Conservation (phyloP, 2,888 invertebrate species). For the Eristalinus sepulchralis region DNA sequence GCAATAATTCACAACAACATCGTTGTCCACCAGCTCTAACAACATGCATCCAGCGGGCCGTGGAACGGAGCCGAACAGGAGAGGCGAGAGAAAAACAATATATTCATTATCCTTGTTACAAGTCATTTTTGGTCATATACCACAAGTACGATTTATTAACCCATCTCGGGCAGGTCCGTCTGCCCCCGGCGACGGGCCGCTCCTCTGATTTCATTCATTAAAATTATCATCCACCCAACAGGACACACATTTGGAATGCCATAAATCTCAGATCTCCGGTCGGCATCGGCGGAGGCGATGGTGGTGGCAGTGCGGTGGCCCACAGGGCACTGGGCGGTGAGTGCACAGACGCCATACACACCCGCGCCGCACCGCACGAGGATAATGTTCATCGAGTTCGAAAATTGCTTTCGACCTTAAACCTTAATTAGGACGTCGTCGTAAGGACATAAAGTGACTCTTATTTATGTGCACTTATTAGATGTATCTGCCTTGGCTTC, state of each 20-base stretch:
- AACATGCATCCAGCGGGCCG: constrained; percentile 39
- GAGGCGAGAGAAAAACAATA: constrained; percentile 70
- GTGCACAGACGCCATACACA: neutral
- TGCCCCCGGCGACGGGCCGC: neutral
- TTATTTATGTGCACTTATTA: constrained; percentile 71
- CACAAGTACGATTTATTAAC: constrained; percentile 68
- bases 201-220: constrained; percentile 63
- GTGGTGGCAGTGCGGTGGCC: neutral
- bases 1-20: constrained; percentile 67
- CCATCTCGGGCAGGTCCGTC: constrained; percentile 46
- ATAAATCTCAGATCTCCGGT: constrained; percentile 70
- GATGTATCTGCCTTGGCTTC: constrained; percentile 33
- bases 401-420: constrained; percentile 71
- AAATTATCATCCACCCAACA: constrained; percentile 71
- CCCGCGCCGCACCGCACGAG: constrained; percentile 25
- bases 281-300: neutral
- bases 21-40: constrained; percentile 58
- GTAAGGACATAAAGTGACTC: constrained; percentile 68
- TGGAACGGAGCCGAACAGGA: neutral
- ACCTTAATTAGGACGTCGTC: constrained; percentile 71
- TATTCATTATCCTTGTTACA: constrained; percentile 72
- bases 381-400: constrained; percentile 69
- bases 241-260: constrained; percentile 70
- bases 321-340: neutral
- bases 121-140: constrained; percentile 71